Percentiles rank a stretch among this genome's conserved stretches.
phyloP scores from a whole-genome alignment of 2,113 vertebrate species.

The Prunella fulvescens region DNA sequence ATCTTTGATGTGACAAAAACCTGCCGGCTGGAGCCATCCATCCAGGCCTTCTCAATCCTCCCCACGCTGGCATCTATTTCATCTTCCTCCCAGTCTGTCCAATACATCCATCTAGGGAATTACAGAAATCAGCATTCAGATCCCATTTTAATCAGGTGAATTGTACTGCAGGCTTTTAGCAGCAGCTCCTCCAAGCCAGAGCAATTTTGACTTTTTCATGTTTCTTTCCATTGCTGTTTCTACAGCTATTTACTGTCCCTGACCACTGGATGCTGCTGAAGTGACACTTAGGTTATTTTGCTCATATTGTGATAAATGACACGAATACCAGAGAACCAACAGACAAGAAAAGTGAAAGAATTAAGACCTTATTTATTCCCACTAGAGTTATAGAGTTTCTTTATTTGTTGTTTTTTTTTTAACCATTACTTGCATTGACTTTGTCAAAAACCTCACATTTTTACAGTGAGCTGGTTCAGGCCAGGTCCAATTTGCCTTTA shows the following conservation, averaged over 20 bases:
- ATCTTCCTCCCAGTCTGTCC: conserved; percentile 99
- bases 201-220: background rate
- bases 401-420: background rate
- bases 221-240: background rate
- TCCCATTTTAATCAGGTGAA: background rate
- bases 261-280: background rate
- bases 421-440: background rate
- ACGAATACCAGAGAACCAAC: background rate
- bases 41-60: conserved; percentile 97
- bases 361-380: conserved; percentile 10
- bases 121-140: conserved; percentile 12
- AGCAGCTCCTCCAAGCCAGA: background rate
- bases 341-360: background rate
- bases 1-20: conserved; percentile 97
- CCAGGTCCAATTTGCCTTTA: conserved; percentile 39
- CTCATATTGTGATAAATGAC: background rate
- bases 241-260: background rate
- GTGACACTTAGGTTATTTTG: background rate
- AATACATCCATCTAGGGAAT: conserved; percentile 94
- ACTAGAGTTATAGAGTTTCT: background rate
- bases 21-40: conserved; percentile 90
- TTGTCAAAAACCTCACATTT: conserved; percentile 13
- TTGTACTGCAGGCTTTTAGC: background rate
- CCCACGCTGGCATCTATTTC: conserved; percentile 95
- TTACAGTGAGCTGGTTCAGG: background rate